Evolutionary conservation across 92 coral and sea anemone species (phyloP).

Genomic region (Porites divaricata): DNA sequence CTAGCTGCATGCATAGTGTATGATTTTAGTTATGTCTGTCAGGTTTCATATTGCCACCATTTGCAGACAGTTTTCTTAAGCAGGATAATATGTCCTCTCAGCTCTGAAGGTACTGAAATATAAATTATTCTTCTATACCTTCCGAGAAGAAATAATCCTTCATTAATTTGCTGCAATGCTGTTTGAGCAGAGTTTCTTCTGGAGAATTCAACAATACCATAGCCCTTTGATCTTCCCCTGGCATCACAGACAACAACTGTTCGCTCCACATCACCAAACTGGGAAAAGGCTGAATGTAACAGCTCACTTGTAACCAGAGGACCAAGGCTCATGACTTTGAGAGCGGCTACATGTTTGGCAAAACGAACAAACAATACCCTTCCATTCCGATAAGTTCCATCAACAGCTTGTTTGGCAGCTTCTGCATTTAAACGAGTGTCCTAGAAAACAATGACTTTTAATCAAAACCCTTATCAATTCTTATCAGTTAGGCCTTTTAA

Average conservation of each 20-base stretch:
- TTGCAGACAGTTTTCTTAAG: not conserved
- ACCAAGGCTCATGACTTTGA: conserved; percentile 86
- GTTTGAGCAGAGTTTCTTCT: conserved; percentile 79
- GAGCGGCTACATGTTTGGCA: conserved; percentile 91
- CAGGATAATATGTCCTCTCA: not conserved
- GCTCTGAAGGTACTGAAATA: too few species aligned
- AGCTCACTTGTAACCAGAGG: conserved; percentile 87
- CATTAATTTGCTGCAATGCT: conserved; percentile 84
- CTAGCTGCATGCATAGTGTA: too few species aligned
- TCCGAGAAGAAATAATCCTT: conserved; percentile 86
- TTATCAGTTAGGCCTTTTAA: too few species aligned
- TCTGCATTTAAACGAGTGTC: conserved; percentile 96
- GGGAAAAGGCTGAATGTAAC: conserved; percentile 91
- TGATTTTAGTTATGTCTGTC: too few species aligned
- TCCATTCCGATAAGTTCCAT: conserved; percentile 79
- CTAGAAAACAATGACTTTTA: conserved; percentile 32
- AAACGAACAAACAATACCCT: conserved; percentile 83
- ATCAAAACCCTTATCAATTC: too few species aligned
- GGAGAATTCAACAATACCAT: conserved; percentile 95
- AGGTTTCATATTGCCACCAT: too few species aligned
- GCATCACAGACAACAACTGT: conserved; percentile 97
- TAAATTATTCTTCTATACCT: conserved; percentile 55
- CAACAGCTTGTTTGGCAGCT: conserved; percentile 89
- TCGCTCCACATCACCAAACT: conserved; percentile 97
- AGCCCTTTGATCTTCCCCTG: conserved; percentile 93